Conservation (phyloP, 1,140 invertebrate species). For the Leptinotarsa lineolata region DNA sequence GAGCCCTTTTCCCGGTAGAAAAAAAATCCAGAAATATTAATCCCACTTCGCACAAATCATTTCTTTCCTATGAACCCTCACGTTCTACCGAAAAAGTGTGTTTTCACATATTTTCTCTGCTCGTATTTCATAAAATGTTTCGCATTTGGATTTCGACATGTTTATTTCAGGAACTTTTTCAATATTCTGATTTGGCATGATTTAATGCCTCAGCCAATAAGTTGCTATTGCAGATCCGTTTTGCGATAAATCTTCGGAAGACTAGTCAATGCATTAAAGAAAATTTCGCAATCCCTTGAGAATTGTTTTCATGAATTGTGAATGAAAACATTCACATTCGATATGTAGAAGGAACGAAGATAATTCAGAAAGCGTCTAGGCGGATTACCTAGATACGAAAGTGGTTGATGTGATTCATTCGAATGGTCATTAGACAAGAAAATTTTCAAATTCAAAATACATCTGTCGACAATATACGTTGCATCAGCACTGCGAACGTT, state of each 20-base stretch:
- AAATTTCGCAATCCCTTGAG: background rate
- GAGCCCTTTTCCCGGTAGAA: no score
- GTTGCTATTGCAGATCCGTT: background rate
- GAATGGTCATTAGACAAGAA: no score
- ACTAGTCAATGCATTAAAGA: background rate
- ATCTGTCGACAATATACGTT: no score
- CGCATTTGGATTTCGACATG: background rate
- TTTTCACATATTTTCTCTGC: background rate
- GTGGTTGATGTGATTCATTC: no score
- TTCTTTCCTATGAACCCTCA: background rate
- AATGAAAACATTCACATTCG: background rate
- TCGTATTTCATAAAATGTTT: background rate
- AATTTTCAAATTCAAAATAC: no score
- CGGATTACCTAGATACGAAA: background rate
- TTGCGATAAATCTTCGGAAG: background rate
- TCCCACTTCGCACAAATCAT: constrained; percentile 1
- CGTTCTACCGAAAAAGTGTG: background rate
- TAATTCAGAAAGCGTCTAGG: background rate
- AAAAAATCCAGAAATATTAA: background rate
- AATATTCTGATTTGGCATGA: constrained; percentile 8
- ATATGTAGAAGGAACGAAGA: background rate
- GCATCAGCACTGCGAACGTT: no score
- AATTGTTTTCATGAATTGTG: background rate
- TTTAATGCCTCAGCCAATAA: background rate
- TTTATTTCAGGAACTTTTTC: background rate